Base-by-base conservation (phyloP, 2,113 vertebrate species). In the Hydropotes inermis region DNA sequence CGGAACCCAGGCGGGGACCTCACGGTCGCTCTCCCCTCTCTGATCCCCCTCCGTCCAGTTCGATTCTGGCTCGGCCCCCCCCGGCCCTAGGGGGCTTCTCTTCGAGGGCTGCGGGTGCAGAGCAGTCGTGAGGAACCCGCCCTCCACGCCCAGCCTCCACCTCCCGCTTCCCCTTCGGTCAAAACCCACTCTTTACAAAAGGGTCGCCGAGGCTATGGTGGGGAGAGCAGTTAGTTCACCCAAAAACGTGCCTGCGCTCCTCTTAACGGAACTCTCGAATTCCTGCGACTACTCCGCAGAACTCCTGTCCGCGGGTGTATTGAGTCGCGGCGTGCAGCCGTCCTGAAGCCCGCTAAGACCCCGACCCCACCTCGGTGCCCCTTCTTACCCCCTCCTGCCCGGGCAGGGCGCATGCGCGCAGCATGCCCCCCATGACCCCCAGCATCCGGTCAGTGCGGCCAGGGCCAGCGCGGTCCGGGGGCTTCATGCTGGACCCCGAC, bases 371-470 rank as follows among this genome's bases (percentile, higher is more conserved):
- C 43, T 11, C 2, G 17, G 30, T 47, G 60, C 45, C 97, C 58
- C 36, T 91, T 95, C 98, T 98, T 98, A 98, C 98, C 98, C 98
- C 94, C 92, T 95, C 98, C 91, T 96, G 98, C 96, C 95, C 98
- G 23, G 98, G 98, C 47, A 98, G 88, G 91, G 98, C 98, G 98
- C 98, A 98, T 97, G 98, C 97, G 96, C 98, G 98, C 33, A 98
- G 97, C 98, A 98, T 98, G 96, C 98, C 98, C 88, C 98, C 98
- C 98, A 98, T 98, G 36, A 98, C 98, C 98, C 98, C 98, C 86
- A 98, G 95, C 96, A 98, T 98, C 98, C 98, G 97, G 98, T 98
- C 98, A 67, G 98, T 98, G 93, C 98, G 98, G 97, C 98, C 98
- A 95, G 97, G 96, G 96, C 88, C 93, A 61, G 98, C 97, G 82